Evolutionary conservation across 2,888 invertebrate species (phyloP).

Genomic region (Blera fallax): DNA sequence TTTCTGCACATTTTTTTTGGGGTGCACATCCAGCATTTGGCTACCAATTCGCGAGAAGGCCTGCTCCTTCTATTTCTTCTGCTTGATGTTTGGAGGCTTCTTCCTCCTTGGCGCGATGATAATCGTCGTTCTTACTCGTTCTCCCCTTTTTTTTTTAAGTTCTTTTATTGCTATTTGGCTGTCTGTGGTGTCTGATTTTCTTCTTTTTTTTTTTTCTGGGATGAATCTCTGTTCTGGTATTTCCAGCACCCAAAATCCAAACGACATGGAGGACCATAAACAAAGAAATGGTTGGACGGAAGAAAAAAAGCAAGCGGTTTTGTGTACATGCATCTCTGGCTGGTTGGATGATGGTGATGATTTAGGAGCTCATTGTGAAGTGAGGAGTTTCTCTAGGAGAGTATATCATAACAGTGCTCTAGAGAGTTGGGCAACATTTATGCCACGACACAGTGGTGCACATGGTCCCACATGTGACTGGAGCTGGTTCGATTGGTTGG

Average conservation of each 20-base stretch:
- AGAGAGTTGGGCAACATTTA: slow-evolving; percentile 52
- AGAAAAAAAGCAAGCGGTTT: slow-evolving; percentile 24
- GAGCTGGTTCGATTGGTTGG: slow-evolving; percentile 11
- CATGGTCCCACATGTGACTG: slow-evolving; percentile 56
- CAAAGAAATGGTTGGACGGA: slow-evolving; percentile 47
- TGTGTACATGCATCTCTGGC: slow-evolving; percentile 2
- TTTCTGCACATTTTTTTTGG: not conserved
- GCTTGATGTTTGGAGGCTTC: not conserved
- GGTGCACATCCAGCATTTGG: slow-evolving; percentile 28
- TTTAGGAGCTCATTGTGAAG: slow-evolving; percentile 70
- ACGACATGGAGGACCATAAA: slow-evolving; percentile 47
- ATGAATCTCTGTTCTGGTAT: slow-evolving; percentile 68
- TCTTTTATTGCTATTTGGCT: slow-evolving; percentile 35
- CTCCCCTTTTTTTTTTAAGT: slow-evolving; percentile 39
- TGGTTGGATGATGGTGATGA: slow-evolving; percentile 61
- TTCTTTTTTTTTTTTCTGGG: slow-evolving; percentile 24
- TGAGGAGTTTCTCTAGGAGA: slow-evolving; percentile 66
- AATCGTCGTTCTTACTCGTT: slow-evolving; percentile 54
- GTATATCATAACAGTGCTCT: slow-evolving; percentile 65
- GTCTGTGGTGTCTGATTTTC: slow-evolving; percentile 17
- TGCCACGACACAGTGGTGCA: slow-evolving; percentile 51
- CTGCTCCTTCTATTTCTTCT: slow-evolving; percentile 8
- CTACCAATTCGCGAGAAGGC: slow-evolving; percentile 60
- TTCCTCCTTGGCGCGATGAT: slow-evolving; percentile 42
- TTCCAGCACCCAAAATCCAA: slow-evolving; percentile 64